Percentiles rank a stretch among this genome's conserved stretches.
phyloP scores from a whole-genome alignment of 1,140 invertebrate genomes.

The Eurosta solidaginis region DNA sequence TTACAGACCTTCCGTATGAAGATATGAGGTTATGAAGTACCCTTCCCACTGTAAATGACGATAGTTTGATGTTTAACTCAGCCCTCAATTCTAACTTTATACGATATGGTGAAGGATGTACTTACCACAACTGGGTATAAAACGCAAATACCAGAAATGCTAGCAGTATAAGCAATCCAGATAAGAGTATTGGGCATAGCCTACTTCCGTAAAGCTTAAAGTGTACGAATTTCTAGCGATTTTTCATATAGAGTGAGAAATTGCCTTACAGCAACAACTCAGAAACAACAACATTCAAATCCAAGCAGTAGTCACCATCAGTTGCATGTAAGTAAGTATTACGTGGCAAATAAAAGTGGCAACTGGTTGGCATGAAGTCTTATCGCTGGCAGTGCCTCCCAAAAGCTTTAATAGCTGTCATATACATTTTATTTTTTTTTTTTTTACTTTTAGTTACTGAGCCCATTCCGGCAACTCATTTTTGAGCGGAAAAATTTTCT shows the following conservation, averaged over 20 bases:
- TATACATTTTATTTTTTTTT: not conserved
- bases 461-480: not conserved
- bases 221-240: not conserved
- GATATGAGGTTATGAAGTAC: too few relatives aligned
- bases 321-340: not conserved
- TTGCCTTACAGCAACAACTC: not conserved
- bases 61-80: too few relatives aligned
- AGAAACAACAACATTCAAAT: too few relatives aligned
- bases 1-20: too few relatives aligned
- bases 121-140: too few relatives aligned
- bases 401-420: not conserved
- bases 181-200: too few relatives aligned
- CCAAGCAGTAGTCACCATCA: not conserved
- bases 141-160: too few relatives aligned
- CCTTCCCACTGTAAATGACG: too few relatives aligned
- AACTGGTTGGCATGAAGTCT: not conserved
- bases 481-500: not conserved
- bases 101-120: too few relatives aligned
- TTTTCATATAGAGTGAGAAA: not conserved
- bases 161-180: too few relatives aligned
- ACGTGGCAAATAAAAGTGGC: constrained; percentile 1
- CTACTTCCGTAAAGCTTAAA: not conserved
- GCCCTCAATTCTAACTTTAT: too few relatives aligned
- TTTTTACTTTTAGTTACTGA: not conserved
- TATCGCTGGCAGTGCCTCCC: not conserved